These are phyloP conservation scores for Bombyx huttoni DNA, from an alignment of 2,888 invertebrate species.

Conservation along the genomic window DNA sequence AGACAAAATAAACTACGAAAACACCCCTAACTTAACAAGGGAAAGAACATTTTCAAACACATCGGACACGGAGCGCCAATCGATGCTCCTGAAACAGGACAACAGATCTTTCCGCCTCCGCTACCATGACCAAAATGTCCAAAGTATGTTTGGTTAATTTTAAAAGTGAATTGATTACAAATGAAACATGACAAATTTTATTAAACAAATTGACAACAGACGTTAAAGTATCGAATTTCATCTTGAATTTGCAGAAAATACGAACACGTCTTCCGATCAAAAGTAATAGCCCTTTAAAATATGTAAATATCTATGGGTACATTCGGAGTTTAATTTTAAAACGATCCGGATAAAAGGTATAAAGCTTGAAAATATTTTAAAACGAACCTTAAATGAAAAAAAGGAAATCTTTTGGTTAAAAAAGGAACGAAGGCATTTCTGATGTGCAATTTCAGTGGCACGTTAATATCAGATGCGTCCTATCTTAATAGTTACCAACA, in stretches of 20 bases:
- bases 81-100: constrained; percentile 67
- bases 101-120: constrained; percentile 62
- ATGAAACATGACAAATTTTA: constrained; percentile 30
- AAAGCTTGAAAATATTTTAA: no score
- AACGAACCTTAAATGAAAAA: no score
- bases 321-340: neutral
- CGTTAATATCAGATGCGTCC: constrained; percentile 15
- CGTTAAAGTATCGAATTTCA: constrained; percentile 34
- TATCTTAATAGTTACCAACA: neutral
- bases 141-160: constrained; percentile 45
- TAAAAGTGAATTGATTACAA: constrained; percentile 30
- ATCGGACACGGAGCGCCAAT: constrained; percentile 37
- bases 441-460: neutral
- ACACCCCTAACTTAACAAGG: constrained; percentile 14
- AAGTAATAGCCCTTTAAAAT: constrained; percentile 24
- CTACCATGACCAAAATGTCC: constrained; percentile 37
- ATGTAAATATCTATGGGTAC: neutral
- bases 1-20: constrained; percentile 15
- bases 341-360: neutral
- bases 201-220: constrained; percentile 34
- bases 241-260: constrained; percentile 29
- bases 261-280: constrained; percentile 20
- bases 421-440: neutral
- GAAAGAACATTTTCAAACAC: constrained; percentile 18
- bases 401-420: no score